Base-by-base conservation (phyloP, 2,113 vertebrate genomes). In the Neogobius melanostomus region DNA sequence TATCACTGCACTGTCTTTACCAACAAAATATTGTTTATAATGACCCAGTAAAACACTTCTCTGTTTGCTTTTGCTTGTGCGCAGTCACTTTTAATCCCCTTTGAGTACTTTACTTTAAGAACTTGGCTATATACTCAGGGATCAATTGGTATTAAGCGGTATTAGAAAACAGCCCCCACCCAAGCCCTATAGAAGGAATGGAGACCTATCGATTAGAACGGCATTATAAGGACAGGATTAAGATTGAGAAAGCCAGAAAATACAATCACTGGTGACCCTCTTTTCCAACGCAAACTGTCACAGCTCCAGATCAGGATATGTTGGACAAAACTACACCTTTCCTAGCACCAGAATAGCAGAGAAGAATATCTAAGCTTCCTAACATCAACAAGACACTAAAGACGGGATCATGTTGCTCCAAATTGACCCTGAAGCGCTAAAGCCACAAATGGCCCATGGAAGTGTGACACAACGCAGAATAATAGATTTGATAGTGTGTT, bases 401-500 rank as follows among this genome's bases (percentile, higher is more conserved):
- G 66, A 75, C 15, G 2, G 61, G 36, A 61, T 61, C 59, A 61
- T 61, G 59, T 61, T 43, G 15, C 56, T 5, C 56, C 11, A 68
- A 45, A 69, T 42, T 65, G 69, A 61, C 16, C 59, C 42, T 61
- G 7, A 56, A 68, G 81, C 77, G 63, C 71, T 81, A 70, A 87
- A 87, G 74, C 79, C 81, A 74, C 84, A 84, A 88, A 89, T 84
- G 85, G 77, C 67, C 83, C 71, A 11, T 70, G 73, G 82, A 88
- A 80, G 85, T 85, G 85, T 77, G 82, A 86, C 85, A 87, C 82
- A 66, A 68, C 28, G 1, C 74, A 80, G 79, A 86, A 85, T 75
- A 88, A 91, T 84, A 82, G 84, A 84, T 65, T 78, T 78, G 75
- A 88, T 85, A 77, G 80, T 82, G 85, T 85, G 85, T 89, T 88